phyloP scores from a whole-genome alignment of 1,140 invertebrate species.

The Cydia splendana region DNA sequence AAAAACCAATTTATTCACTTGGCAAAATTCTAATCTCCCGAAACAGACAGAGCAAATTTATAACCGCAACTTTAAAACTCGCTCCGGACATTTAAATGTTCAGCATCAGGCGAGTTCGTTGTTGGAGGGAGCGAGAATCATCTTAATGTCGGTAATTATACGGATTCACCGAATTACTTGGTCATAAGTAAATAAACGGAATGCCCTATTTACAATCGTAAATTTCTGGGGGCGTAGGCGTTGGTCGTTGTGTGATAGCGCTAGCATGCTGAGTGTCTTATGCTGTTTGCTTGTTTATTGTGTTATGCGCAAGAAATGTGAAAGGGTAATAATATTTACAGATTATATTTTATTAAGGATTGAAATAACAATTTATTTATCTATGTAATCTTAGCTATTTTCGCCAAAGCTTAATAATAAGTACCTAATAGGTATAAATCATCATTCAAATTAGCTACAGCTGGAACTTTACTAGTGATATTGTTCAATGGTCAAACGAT shows the following conservation, averaged over 20 bases:
- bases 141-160: conserved; percentile 78
- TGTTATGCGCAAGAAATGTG: too few relatives aligned
- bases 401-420: too few relatives aligned
- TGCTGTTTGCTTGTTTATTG: too few relatives aligned
- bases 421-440: too few relatives aligned
- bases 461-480: too few relatives aligned
- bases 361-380: too few relatives aligned
- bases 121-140: conserved; percentile 67
- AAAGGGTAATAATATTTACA: too few relatives aligned
- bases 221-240: conserved; percentile 56
- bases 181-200: conserved; percentile 76
- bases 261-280: conserved; percentile 38
- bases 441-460: too few relatives aligned
- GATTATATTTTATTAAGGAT: too few relatives aligned
- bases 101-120: conserved; percentile 66
- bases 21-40: conserved; percentile 38
- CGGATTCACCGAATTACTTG: conserved; percentile 76
- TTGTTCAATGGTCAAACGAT: too few relatives aligned
- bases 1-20: conserved; percentile 36
- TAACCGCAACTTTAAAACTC: conserved; percentile 60
- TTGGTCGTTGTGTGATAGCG: conserved; percentile 36
- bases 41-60: conserved; percentile 60
- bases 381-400: too few relatives aligned
- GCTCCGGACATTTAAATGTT: conserved; percentile 74
- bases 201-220: conserved; percentile 76